Percentiles rank a stretch among this genome's conserved stretches.
Conservation (phyloP, 2,113 vertebrate genomes). For the Rhagologus leucostigma region DNA sequence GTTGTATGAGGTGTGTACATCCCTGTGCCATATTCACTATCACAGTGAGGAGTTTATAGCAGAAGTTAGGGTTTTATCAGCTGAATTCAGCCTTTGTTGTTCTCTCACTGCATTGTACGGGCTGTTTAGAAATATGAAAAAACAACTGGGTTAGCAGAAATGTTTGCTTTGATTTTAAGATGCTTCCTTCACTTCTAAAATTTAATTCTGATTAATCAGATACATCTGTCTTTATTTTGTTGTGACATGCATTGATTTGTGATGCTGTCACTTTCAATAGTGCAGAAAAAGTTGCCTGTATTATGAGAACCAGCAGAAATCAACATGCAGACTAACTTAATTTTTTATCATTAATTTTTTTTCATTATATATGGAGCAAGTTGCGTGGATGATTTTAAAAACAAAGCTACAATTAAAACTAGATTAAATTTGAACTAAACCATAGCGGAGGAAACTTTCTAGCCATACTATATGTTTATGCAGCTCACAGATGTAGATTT, state of each 20-base stretch:
- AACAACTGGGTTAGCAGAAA: neutral
- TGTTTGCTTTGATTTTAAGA: conserved; percentile 64
- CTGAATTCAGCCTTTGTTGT: neutral
- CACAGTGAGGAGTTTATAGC: neutral
- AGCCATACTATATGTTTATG: neutral
- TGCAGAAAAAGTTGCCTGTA: conserved; percentile 61
- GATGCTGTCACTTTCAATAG: conserved; percentile 68
- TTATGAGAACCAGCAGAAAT: conserved; percentile 60
- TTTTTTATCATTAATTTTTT: conserved; percentile 40
- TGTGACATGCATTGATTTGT: conserved; percentile 74
- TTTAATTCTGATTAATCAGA: conserved; percentile 81
- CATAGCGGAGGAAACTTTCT: neutral
- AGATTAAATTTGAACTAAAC: conserved; percentile 41
- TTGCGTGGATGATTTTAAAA: conserved; percentile 33
- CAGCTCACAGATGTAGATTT: neutral
- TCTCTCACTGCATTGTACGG: neutral
- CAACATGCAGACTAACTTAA: conserved; percentile 49
- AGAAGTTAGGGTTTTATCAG: neutral
- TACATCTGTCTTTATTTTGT: conserved; percentile 72
- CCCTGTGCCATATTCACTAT: neutral
- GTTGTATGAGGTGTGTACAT: neutral
- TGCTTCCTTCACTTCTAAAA: conserved; percentile 57
- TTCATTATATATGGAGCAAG: conserved; percentile 13
- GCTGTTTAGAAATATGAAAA: neutral
- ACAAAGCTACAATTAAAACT: conserved; percentile 46